phyloP scores from a whole-genome alignment of 2,113 vertebrate species.

The Apodemus speciosus region DNA sequence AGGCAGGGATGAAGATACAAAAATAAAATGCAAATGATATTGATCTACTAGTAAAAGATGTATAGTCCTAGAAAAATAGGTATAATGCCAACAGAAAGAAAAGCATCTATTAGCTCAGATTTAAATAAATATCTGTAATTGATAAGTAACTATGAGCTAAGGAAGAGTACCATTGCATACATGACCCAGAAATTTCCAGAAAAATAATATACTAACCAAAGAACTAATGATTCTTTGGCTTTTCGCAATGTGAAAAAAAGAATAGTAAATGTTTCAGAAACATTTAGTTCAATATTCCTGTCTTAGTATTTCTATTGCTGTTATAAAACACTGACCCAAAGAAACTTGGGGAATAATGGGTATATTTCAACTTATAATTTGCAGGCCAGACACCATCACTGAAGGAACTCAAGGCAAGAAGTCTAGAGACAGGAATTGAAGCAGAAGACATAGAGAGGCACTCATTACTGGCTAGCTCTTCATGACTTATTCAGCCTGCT shows the following conservation, averaged over 20 bases:
- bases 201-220: background rate
- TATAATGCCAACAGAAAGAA: background rate
- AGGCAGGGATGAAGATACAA: background rate
- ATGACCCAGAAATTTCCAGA: background rate
- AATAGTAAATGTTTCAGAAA: background rate
- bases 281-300: background rate
- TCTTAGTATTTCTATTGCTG: background rate
- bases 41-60: background rate
- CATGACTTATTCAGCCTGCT: background rate
- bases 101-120: background rate
- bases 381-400: background rate
- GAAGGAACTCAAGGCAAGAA: background rate
- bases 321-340: background rate
- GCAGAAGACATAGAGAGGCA: background rate
- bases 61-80: background rate
- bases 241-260: background rate
- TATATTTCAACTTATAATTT: background rate
- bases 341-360: background rate
- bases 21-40: background rate
- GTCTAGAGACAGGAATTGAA: background rate
- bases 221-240: background rate
- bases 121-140: conserved; percentile 35
- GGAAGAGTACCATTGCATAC: background rate
- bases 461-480: background rate
- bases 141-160: background rate